Evolutionary conservation across 2,113 vertebrate species (phyloP), one percentile per base, ranked within the genome.

Genomic region (Chionodraco myersi): DNA sequence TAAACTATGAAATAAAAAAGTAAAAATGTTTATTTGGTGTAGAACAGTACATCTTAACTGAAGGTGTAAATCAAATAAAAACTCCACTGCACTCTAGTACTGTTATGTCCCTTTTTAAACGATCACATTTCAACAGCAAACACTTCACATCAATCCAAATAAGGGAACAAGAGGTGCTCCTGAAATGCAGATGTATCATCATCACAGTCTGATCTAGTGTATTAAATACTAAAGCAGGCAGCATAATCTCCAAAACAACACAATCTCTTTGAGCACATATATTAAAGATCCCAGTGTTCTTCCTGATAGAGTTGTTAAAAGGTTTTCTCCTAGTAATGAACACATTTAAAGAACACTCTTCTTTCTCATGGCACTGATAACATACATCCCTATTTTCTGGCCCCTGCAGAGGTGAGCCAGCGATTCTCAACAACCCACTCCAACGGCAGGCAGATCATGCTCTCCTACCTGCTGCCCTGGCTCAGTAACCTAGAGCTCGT

Each of bases 371-470:
- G 3, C 34, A 23, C 45, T 69, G 21, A 2, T 16, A 52, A 58
- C 49, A 16, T 54, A 18, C 1, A 47, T 65, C 68, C 21, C 14
- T 26, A 21, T 54, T 59, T 75, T 47, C 10, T 41, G 2, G 5
- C 6, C 10, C 6, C 7, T 77, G 47, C 88, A 99, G 98, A 99
- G 92, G 95, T 99, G 47, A 99, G 97, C 93, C 98, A 99, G 82
- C 92, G 98, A 51, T 99, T 99, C 89, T 94, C 98, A 75, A 98
- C 97, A 54, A 99, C 98, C 0, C 97, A 99, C 82, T 95, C 98
- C 3, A 99, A 98, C 2, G 98, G 98, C 21, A 96, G 98, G 15
- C 98, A 99, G 94, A 97, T 97, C 84, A 99, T 99, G 98, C 95
- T 99, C 26, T 97, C 97, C 89, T 99, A 99, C 89, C 95, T 99